Conservation (phyloP, 2,113 vertebrate species). For the Scortum barcoo region DNA sequence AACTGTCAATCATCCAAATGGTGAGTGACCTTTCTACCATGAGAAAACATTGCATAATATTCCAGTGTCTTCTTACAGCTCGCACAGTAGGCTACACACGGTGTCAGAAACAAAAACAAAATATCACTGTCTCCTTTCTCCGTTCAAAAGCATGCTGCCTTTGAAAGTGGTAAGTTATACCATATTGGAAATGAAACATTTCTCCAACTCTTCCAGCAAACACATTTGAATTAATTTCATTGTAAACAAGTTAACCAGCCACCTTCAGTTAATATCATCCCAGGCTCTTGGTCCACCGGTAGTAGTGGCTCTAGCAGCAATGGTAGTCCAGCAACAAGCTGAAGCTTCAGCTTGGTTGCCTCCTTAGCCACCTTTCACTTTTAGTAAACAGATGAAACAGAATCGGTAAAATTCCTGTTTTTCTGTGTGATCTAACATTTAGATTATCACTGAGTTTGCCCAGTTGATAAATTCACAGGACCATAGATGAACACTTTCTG, state of each 20-base stretch:
- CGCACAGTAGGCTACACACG: constrained; percentile 30
- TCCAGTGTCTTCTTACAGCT: constrained; percentile 58
- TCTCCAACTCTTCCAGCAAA: constrained; percentile 14
- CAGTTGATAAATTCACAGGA: constrained; percentile 37
- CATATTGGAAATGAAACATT: constrained; percentile 2
- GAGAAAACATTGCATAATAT: constrained; percentile 24
- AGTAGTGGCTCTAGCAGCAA: constrained; percentile 56
- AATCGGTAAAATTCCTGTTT: constrained; percentile 22
- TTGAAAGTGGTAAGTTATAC: constrained; percentile 17
- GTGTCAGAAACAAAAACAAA: constrained; percentile 14
- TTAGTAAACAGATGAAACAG: constrained; percentile 30
- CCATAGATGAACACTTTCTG: constrained; percentile 7
- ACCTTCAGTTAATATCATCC: constrained; percentile 50
- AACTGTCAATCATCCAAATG: constrained; percentile 8
- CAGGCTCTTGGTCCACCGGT: constrained; percentile 21
- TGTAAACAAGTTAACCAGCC: constrained; percentile 65
- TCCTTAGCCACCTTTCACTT: constrained; percentile 33
- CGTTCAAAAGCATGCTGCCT: constrained; percentile 16
- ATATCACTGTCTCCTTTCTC: constrained; percentile 14
- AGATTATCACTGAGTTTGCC: constrained; percentile 19
- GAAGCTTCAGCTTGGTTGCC: constrained; percentile 40
- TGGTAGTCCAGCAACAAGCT: constrained; percentile 49
- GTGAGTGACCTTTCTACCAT: constrained; percentile 9
- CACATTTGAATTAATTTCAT: constrained; percentile 32
- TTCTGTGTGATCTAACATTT: constrained; percentile 24